Evolutionary conservation across 1,140 invertebrate genomes (phyloP), one percentile per base, ranked within the genome.

Genomic region (Eurosta solidaginis): DNA sequence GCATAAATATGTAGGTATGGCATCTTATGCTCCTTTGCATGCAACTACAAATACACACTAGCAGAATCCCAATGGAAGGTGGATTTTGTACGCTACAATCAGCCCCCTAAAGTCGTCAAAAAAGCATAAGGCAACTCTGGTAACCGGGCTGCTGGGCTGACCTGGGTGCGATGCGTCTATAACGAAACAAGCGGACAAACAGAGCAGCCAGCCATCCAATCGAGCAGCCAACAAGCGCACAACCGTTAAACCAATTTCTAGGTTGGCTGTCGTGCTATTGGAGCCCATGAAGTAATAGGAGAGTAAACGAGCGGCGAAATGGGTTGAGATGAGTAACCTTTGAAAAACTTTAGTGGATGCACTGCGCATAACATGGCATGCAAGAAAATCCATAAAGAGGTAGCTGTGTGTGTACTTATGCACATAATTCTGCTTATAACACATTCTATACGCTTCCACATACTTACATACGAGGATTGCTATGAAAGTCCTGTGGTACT

Each of bases 261-360:
- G n/a, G n/a, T n/a, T n/a, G 59, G 59, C 36, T 29, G 33, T 17
- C 59, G 7, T 63, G 2, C 40, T 14, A 27, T 12, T 20, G 5
- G 59, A 68, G 59, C 59, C 59, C 40, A 68, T 68, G n/a, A 14
- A 68, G 59, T 68, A n/a, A n/a, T n/a, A 36, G 59, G 36, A 68
- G 59, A 68, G 59, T 29, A 68, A 68, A 9, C n/a, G 33, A 68
- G 33, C 33, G 59, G n/a, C n/a, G n/a, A n/a, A 40, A 68, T 68
- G 59, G 33, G 59, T 68, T 68, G 33, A 68, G 59, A 68, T 68
- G 59, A 68, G 59, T 68, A 68, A 68, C 59, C 59, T 33, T 68
- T 68, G 59, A 42, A 68, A n/a, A 68, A 68, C 59, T 68, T 68
- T 68, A 68, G 59, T 68, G 59, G 59, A 68, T 68, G 59, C 33